Percentiles rank a stretch among this genome's conserved stretches.
These are phyloP conservation scores for Pungitius pungitius DNA, from an alignment of 2,113 vertebrate species.

Conservation along the genomic window DNA sequence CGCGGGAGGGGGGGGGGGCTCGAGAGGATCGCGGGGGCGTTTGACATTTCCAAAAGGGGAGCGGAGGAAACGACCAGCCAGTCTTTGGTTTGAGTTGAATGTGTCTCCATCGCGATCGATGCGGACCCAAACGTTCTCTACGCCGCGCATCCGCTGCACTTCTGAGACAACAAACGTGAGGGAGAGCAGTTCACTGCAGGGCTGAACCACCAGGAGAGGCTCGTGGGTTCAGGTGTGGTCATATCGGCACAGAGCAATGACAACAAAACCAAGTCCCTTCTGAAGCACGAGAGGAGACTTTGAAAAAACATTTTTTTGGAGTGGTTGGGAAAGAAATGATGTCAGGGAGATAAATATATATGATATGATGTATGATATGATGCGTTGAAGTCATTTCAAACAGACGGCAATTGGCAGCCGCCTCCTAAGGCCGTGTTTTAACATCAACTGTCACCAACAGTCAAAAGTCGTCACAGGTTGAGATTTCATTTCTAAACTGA, in stretches of 20 bases:
- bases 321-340: background rate
- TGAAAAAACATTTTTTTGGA: background rate
- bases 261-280: background rate
- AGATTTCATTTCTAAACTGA: background rate
- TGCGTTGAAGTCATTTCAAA: background rate
- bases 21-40: slow-evolving; percentile 54
- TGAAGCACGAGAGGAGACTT: slow-evolving; percentile 4
- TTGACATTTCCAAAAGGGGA: slow-evolving; percentile 61
- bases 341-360: background rate
- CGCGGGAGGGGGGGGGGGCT: slow-evolving; percentile 1
- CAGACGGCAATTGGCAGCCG: background rate
- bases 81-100: slow-evolving; percentile 44
- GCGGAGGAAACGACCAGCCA: slow-evolving; percentile 37
- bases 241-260: background rate
- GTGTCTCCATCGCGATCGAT: slow-evolving; percentile 41
- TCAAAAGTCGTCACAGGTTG: background rate
- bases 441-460: background rate
- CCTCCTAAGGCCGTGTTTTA: background rate
- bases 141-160: slow-evolving; percentile 11
- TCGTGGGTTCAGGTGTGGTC: background rate
- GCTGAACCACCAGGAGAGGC: background rate
- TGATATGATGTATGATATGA: too few relatives aligned
- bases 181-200: slow-evolving; percentile 13
- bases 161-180: slow-evolving; percentile 16
- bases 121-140: slow-evolving; percentile 1